Conservation (phyloP, 37 sponge, comb jelly and placozoan genomes). For the Axinella damicornis region DNA sequence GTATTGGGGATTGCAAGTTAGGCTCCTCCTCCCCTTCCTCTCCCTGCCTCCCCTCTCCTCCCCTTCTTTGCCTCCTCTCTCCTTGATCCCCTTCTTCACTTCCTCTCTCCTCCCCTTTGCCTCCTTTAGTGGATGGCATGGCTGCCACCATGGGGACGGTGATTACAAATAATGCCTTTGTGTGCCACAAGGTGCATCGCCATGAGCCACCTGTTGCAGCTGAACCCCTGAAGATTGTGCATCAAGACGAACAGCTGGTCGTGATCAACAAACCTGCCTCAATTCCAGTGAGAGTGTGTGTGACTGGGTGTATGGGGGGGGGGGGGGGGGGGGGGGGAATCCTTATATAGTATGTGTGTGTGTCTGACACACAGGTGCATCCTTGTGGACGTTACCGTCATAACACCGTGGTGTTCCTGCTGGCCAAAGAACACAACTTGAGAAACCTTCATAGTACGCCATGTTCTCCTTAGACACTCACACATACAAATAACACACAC, state of each 20-base stretch:
- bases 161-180: constrained; percentile 77
- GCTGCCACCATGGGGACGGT: constrained; percentile 66
- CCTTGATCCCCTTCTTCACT: neutral
- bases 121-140: constrained; percentile 60
- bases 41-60: neutral
- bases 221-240: constrained; percentile 64
- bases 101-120: neutral
- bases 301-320: neutral
- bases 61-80: neutral
- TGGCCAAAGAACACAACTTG: constrained; percentile 79
- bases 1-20: too few relatives aligned
- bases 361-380: constrained; percentile 86
- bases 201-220: constrained; percentile 94
- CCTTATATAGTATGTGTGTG: neutral
- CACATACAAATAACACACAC: neutral
- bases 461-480: neutral
- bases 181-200: constrained; percentile 83
- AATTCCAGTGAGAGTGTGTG: constrained; percentile 89
- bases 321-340: neutral
- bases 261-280: constrained; percentile 94
- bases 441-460: constrained; percentile 79
- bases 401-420: constrained; percentile 82
- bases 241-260: constrained; percentile 69
- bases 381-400: constrained; percentile 95
- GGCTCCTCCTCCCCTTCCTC: neutral